A percentile compares a stretch with the other conserved stretches of the same genome.
phyloP scores from a whole-genome alignment of 2,113 vertebrate genomes.

The Lethenteron camtschaticum region DNA sequence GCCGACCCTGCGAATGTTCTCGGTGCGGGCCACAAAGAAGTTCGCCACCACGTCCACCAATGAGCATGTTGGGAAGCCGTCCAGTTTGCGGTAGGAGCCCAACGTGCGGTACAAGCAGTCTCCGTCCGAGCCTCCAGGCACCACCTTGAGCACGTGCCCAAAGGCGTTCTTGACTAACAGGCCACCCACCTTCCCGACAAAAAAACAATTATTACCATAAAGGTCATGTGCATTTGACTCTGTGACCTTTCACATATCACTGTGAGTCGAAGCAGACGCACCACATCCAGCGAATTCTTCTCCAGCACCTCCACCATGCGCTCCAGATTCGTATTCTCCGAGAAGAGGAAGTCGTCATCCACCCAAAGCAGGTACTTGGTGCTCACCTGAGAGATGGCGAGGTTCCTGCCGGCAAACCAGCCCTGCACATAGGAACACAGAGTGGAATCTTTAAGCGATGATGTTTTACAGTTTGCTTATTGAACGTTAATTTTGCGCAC shows the following conservation, averaged over 20 bases:
- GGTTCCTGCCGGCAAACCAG: constrained; percentile 41
- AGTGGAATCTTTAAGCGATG: too few species aligned
- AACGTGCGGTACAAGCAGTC: background rate
- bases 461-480: too few species aligned
- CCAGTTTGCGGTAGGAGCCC: background rate
- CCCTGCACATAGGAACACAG: constrained; percentile 18
- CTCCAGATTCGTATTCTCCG: constrained; percentile 25
- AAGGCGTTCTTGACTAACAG: constrained; percentile 19
- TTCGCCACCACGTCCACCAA: background rate
- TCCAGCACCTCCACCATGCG: constrained; percentile 32
- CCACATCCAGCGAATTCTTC: constrained; percentile 27
- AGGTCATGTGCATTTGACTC: too few species aligned
- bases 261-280: constrained; percentile 14
- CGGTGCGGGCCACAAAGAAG: background rate
- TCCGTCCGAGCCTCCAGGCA: background rate
- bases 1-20: background rate
- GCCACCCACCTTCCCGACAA: constrained; percentile 21
- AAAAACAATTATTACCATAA: too few species aligned
- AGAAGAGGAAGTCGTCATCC: constrained; percentile 37
- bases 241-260: too few species aligned
- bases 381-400: constrained; percentile 34
- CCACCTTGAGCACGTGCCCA: constrained; percentile 20
- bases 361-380: constrained; percentile 44
- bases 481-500: too few species aligned
- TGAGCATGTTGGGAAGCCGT: background rate